phyloP scores from a whole-genome alignment of 2,888 invertebrate species.

The Sarcophaga rosellei region DNA sequence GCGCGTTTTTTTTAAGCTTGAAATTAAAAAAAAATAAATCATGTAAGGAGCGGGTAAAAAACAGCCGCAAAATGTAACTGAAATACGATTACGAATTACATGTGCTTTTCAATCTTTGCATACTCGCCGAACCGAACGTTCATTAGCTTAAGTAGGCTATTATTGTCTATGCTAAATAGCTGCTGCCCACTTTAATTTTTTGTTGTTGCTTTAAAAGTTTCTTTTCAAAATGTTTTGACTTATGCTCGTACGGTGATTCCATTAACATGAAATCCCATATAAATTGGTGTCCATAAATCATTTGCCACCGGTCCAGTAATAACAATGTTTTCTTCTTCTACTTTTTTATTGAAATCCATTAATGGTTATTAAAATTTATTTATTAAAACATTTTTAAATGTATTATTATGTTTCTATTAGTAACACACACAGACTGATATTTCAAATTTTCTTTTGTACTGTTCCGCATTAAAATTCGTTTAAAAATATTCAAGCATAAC shows the following conservation, averaged over 20 bases:
- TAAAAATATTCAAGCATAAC: not conserved
- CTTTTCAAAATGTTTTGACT: slow-evolving; percentile 44
- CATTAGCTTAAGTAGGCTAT: too few species aligned
- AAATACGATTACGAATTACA: too few species aligned
- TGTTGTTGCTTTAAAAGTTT: slow-evolving; percentile 33
- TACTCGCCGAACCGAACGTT: not conserved
- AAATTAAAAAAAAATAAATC: too few species aligned
- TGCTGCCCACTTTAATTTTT: not conserved
- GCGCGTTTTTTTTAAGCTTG: too few species aligned
- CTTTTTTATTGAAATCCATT: not conserved
- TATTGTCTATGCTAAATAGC: too few species aligned
- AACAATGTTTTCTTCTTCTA: not conserved
- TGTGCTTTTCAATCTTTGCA: too few species aligned
- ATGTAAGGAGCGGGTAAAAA: too few species aligned
- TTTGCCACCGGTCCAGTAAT: not conserved
- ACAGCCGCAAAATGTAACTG: too few species aligned
- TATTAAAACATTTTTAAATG: not conserved
- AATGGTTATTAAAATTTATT: not conserved
- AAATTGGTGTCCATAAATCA: not conserved
- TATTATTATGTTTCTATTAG: not conserved
- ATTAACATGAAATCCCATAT: not conserved
- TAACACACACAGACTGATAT: not conserved
- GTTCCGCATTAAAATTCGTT: slow-evolving; percentile 16
- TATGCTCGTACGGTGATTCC: not conserved
- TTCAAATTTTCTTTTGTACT: not conserved